Base-by-base conservation (phyloP, 2,888 invertebrate genomes). In the Tethea ocularis region DNA sequence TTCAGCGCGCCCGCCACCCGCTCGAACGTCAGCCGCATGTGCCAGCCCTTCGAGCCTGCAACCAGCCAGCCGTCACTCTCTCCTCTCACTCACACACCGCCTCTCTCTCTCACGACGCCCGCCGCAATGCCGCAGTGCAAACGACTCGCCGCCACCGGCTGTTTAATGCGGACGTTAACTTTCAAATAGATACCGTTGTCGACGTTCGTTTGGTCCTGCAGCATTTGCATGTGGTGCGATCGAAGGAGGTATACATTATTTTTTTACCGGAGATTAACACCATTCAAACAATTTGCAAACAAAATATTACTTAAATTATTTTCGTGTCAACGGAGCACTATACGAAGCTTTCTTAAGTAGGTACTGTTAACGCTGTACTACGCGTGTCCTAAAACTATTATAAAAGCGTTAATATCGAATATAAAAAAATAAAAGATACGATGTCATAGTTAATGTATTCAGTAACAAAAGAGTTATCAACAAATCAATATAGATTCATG, bases 31-130 rank as follows among this genome's bases (percentile, higher is more conserved):
- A 97, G 96, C 95, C 97, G 96, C 97, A 97, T 97, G 95, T 97
- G 97, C 97, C 97, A 97, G 95, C 97, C 97, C 96, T 97, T 97
- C 93, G 97, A 97, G 96, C 97, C 97, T 97, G 96, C 95, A 96
- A 96, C 94, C 94, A 94, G 93, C 94, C 90, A 75, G 78, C 80
- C 84, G 79, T 72, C 62, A 61, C 61, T 61, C 63, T 20, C 53
- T 20, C 53, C 33, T 57, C 67, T 55, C 61, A 59, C 69, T 58
- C 68, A 24, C 63, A 58, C 64, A 64, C 61, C 66, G 58, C 61
- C 57, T 59, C 61, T 55, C 5, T 3, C 66, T 66, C 67, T 66
- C 62, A 63, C 68, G 60, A 63, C 60, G 61, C 61, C 67, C 60
- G 62, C 61, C 62, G 59, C 74, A 64, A 66, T 46, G 62, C 62